Evolutionary conservation across 2,113 vertebrate genomes (phyloP).

Genomic region (Phodopus roborovskii): DNA sequence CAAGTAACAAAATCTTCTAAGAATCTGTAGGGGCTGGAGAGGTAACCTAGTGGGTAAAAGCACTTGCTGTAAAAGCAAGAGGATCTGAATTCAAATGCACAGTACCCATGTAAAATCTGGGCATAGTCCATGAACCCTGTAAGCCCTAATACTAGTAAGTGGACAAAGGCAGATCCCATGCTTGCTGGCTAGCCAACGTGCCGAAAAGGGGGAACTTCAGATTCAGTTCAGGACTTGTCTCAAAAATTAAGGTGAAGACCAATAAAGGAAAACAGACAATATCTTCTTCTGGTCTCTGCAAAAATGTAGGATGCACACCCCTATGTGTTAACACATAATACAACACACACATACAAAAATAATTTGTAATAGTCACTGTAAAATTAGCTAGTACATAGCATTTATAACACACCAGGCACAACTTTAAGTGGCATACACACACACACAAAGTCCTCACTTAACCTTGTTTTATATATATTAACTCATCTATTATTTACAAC

Average conservation of each 20-base stretch:
- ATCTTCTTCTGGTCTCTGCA: background rate
- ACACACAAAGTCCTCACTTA: background rate
- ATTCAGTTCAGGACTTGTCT: background rate
- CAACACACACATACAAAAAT: background rate
- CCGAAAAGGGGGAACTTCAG: background rate
- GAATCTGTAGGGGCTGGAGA: background rate
- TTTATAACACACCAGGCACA: background rate
- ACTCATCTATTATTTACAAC: background rate
- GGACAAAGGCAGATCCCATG: background rate
- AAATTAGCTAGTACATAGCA: background rate
- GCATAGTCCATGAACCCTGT: background rate
- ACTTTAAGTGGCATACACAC: background rate
- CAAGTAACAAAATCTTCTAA: constrained; percentile 38
- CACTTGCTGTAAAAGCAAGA: background rate
- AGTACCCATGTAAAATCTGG: background rate
- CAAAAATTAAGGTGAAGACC: background rate
- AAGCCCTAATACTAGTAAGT: background rate
- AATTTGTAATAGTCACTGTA: constrained; percentile 21
- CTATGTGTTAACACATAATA: background rate
- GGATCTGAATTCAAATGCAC: background rate
- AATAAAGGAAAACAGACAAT: background rate
- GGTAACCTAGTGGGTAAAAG: background rate
- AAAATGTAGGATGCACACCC: background rate
- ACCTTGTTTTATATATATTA: background rate
- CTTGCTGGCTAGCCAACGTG: background rate